phyloP scores from a whole-genome alignment of 1,140 invertebrate species.

The Scaptomyza graminum region DNA sequence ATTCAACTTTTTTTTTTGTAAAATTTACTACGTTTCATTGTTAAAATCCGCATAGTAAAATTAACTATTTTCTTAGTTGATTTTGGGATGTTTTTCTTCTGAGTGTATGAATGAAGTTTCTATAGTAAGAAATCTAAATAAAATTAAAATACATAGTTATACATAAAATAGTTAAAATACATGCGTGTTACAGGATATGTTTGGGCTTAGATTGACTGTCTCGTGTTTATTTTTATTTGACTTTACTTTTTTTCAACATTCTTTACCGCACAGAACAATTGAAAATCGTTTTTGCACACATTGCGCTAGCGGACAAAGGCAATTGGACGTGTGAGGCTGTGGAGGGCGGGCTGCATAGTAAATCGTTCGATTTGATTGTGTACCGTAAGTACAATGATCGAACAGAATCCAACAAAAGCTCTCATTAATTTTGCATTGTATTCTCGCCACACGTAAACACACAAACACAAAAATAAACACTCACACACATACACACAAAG shows the following conservation, averaged over 20 bases:
- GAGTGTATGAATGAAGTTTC: too few relatives aligned
- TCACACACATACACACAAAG: constrained; percentile 46
- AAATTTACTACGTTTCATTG: too few relatives aligned
- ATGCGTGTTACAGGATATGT: background rate
- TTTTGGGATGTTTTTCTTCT: too few relatives aligned
- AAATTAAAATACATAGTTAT: too few relatives aligned
- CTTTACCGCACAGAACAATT: constrained; percentile 60
- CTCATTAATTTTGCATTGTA: constrained; percentile 77
- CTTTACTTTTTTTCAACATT: constrained; percentile 22
- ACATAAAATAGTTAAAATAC: too few relatives aligned
- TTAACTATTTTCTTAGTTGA: too few relatives aligned
- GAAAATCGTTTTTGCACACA: constrained; percentile 83
- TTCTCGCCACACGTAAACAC: constrained; percentile 25
- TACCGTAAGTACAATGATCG: constrained; percentile 79
- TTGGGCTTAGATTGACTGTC: background rate
- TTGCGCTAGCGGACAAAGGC: constrained; percentile 80
- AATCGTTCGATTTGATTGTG: constrained; percentile 83
- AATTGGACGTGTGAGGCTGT: constrained; percentile 81
- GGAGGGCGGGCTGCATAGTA: constrained; percentile 70
- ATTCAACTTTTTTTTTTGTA: too few relatives aligned
- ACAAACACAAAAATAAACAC: background rate
- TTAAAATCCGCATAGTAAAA: too few relatives aligned
- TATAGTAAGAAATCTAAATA: background rate
- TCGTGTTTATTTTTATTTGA: constrained; percentile 25
- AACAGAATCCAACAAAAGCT: constrained; percentile 11